Conservation (phyloP, 2,888 invertebrate species). For the Gerris lacustris region DNA sequence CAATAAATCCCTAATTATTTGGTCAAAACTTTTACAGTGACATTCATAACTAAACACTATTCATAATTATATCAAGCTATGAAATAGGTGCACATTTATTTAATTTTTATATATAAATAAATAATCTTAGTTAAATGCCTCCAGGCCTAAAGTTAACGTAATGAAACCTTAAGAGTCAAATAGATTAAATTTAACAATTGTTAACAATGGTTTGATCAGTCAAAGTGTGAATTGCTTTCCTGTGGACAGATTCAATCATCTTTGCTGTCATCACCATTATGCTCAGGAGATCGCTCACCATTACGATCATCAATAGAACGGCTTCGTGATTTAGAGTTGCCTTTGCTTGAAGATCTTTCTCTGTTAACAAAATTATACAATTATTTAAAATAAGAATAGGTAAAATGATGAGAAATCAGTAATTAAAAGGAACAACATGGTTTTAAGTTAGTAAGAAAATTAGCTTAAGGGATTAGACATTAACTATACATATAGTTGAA, state of each 20-base stretch:
- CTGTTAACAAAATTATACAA: slow-evolving; percentile 36
- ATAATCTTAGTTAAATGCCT: too few species aligned
- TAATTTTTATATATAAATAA: too few species aligned
- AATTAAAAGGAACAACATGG: background rate
- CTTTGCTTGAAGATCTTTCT: slow-evolving; percentile 57
- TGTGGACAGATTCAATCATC: background rate
- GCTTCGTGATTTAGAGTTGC: slow-evolving; percentile 41
- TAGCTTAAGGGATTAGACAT: background rate
- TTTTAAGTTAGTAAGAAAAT: background rate
- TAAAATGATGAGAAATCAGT: background rate
- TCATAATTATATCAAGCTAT: too few species aligned
- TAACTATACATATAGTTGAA: background rate
- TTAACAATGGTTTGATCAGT: too few species aligned
- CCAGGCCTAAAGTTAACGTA: too few species aligned
- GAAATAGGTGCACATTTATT: too few species aligned
- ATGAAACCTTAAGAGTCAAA: too few species aligned
- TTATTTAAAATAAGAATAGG: slow-evolving; percentile 36
- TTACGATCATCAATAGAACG: slow-evolving; percentile 43
- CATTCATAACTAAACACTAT: too few species aligned
- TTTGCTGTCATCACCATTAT: slow-evolving; percentile 24
- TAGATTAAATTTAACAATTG: too few species aligned
- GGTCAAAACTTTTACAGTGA: too few species aligned
- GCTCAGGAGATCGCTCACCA: slow-evolving; percentile 36
- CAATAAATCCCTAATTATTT: too few species aligned
- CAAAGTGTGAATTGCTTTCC: too few species aligned